Base-by-base conservation (phyloP, 1,140 invertebrate species). In the Atta cephalotes region DNA sequence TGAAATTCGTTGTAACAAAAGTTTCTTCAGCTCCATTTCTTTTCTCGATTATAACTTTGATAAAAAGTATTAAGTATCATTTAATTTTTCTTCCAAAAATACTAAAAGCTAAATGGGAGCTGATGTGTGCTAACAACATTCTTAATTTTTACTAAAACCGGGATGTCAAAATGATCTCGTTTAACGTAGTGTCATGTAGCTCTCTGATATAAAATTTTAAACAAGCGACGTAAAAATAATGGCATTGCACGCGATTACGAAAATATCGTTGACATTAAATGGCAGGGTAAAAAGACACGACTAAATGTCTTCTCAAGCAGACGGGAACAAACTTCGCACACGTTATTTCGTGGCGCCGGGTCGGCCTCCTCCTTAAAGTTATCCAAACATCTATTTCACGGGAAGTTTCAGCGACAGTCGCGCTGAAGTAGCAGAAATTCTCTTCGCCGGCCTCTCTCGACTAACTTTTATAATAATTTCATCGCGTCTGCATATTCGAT, bases 401-500 rank as follows among this genome's bases (percentile, higher is more conserved):
- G 45, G 4, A 84, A 84, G 80, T 84, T 84, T 74, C 80, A 51
- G 63, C 70, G 80, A 84, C 80, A 76, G 39, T 84, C 80, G 39
- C 39, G 80, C 80, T 84, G 80, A 84, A 84, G 80, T 84, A 70
- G 80, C 80, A 84, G 80, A 76, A 84, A 84, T 84, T 76, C 70
- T 76, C 56, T 76, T 76, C 65, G 51, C 21, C 66, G 12, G 18
- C 14, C 70, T 63, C 68, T 74, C 70, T 12, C 70, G 56, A 84
- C 70, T 74, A 84, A 84, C 70, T 84, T 84, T 84, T 84, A 84
- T 84, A 84, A 84, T 84, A 84, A 84, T 84, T 84, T 84, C 80
- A 84, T 76, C 80, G 80, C 39, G 80, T 76, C 53, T 84, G 80
- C 80, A 84, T 84, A 76, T 84, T 84, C 80, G 70, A 84, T 63